These are phyloP conservation scores for Limnothrissa miodon DNA, from an alignment of 2,113 vertebrate species.

Conservation along the genomic window DNA sequence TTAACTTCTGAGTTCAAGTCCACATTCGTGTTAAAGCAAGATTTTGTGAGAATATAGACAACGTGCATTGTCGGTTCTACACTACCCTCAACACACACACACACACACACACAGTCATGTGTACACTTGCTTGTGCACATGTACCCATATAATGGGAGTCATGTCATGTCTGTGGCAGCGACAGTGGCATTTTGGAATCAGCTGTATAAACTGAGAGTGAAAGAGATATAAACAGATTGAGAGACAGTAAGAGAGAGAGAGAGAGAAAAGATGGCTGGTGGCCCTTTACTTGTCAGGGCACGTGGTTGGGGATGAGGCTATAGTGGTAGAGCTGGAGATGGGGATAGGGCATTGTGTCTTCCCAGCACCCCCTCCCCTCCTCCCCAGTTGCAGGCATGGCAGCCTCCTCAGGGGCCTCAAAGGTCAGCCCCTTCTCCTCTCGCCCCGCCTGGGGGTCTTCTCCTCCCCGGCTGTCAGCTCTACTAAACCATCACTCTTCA, in stretches of 20 bases:
- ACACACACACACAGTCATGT: background rate
- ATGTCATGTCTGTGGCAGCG: background rate
- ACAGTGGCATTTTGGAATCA: background rate
- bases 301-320: background rate
- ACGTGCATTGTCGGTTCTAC: background rate
- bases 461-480: background rate
- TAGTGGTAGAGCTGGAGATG: background rate
- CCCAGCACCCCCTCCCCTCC: background rate
- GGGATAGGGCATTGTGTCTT: background rate
- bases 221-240: background rate
- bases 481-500: background rate
- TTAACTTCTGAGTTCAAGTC: constrained; percentile 4
- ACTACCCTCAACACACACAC: background rate
- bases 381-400: background rate
- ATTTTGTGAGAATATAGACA: background rate
- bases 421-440: background rate
- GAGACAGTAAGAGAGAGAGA: background rate
- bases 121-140: background rate
- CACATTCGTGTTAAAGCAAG: constrained; percentile 4
- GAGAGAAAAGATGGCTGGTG: background rate
- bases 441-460: background rate
- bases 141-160: constrained; percentile 1
- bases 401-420: background rate
- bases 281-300: background rate
- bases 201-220: background rate